A percentile compares a stretch with the other conserved stretches of the same genome.
phyloP scores from a whole-genome alignment of 2,113 vertebrate species.

The Colius striatus region DNA sequence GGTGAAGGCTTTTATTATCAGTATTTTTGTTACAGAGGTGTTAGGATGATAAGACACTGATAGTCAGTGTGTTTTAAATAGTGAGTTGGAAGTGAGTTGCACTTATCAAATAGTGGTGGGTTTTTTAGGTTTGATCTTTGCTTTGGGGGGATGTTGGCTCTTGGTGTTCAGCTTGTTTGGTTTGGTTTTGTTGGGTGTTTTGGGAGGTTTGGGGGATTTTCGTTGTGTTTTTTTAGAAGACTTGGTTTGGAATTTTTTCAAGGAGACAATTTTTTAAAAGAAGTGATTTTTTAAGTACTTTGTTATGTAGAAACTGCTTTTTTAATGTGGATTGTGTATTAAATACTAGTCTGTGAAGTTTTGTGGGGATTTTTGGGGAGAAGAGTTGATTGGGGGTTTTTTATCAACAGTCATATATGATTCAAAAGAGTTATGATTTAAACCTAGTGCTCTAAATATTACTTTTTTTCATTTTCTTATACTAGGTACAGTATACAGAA shows the following conservation, averaged over 20 bases:
- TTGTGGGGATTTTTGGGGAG: not conserved
- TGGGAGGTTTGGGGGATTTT: not conserved
- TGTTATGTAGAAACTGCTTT: not conserved
- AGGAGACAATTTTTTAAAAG: not conserved
- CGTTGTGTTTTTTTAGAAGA: not conserved
- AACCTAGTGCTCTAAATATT: not conserved
- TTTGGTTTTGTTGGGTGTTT: not conserved
- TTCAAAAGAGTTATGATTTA: not conserved
- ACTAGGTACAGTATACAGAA: slow-evolving; percentile 77
- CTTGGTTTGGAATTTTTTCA: not conserved
- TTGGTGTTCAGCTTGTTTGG: not conserved
- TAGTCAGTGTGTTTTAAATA: not conserved
- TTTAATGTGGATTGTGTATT: not conserved
- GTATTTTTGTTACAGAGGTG: not conserved
- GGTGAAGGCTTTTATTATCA: not conserved
- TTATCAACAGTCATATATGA: not conserved
- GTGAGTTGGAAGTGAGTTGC: not conserved
- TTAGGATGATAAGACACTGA: not conserved
- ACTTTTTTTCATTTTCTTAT: not conserved
- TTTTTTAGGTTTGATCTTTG: not conserved
- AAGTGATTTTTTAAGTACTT: not conserved
- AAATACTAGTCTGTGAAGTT: not conserved
- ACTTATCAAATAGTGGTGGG: not conserved
- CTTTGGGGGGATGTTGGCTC: not conserved
- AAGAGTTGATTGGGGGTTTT: not conserved